Conservation (phyloP, 92 coral and sea anemone species). For the Nematostella vectensis region DNA sequence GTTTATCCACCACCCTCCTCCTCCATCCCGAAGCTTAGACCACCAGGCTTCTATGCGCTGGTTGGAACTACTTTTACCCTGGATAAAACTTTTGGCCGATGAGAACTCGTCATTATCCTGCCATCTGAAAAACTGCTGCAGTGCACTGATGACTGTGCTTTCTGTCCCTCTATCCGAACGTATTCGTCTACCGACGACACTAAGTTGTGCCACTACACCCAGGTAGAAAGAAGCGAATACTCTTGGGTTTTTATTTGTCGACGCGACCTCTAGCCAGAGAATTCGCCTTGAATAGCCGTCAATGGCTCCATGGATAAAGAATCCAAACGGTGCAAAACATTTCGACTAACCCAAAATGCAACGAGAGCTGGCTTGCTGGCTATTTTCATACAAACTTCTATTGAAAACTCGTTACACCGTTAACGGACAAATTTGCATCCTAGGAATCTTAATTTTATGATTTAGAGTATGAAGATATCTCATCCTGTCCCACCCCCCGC, state of each 20-base stretch:
- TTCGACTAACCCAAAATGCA: too few species aligned
- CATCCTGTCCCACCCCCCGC: too few species aligned
- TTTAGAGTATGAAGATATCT: too few species aligned
- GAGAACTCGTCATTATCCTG: constrained; percentile 22
- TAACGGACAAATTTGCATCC: too few species aligned
- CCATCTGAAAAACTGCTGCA: constrained; percentile 40
- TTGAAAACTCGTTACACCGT: too few species aligned
- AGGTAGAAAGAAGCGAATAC: constrained; percentile 30
- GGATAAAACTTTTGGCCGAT: constrained; percentile 25
- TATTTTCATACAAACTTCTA: too few species aligned
- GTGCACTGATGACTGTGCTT: constrained; percentile 20
- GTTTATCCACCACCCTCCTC: constrained; percentile 50
- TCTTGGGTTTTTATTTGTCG: constrained; percentile 43
- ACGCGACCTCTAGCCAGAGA: constrained; percentile 49
- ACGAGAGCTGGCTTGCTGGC: too few species aligned
- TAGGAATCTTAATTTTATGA: too few species aligned
- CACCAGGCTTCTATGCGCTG: constrained; percentile 36
- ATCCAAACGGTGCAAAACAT: constrained; percentile 47
- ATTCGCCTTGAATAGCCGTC: constrained; percentile 52
- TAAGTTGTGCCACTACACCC: constrained; percentile 36
- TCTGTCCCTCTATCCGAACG: constrained; percentile 46
- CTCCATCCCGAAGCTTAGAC: constrained; percentile 28
- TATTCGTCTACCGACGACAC: constrained; percentile 43
- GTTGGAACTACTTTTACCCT: constrained; percentile 39
- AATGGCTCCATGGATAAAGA: constrained; percentile 39